Evolutionary conservation across 2,797 vertebrate species (phyloP), one percentile per base, ranked within the genome.

Genomic region (Neosilurus hyrtlii): DNA sequence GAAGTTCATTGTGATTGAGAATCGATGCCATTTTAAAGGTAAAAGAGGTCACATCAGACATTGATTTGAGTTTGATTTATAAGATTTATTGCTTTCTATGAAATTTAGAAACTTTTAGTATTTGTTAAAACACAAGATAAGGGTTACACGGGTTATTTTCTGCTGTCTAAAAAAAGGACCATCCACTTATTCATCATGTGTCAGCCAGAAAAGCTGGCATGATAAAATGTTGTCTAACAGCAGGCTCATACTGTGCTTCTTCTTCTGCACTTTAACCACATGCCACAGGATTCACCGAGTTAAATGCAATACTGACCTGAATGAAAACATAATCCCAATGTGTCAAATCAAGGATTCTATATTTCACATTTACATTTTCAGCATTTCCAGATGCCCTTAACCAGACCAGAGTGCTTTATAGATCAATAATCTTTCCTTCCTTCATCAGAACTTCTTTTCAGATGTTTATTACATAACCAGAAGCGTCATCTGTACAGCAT

Each of bases 231-330:
- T 57, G 62, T 76, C 73, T 51, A 59, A 70, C 37, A 59, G 75
- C 75, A 80, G 73, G 59, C 49, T 79, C 30, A 22, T 70, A 81
- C 66, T 70, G 71, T 56, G 56, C 24, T 61, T 76, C 79, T 75
- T 61, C 73, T 79, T 24, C 30, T 84, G 75, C 59, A 80, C 56
- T 79, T 76, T 51, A 83, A 84, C 65, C 80, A 30, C 83, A 85
- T 20, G 30, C 80, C 80, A 81, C 81, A 82, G 43, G 43, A 4
- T 81, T 85, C 63, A 75, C n/a, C 82, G 54, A 81, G 72, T 71
- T 81, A 57, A 76, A 84, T 78, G 73, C 71, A 37, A 59, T 68
- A 76, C 74, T 70, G 81, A 84, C 62, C 51, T 20, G 22, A 85
- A 79, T 59, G 11, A 79, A 72, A 75, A 57, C 62, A 82, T 56